Conservation (phyloP, 1,140 invertebrate species). For the Aporrectodea caliginosa region DNA sequence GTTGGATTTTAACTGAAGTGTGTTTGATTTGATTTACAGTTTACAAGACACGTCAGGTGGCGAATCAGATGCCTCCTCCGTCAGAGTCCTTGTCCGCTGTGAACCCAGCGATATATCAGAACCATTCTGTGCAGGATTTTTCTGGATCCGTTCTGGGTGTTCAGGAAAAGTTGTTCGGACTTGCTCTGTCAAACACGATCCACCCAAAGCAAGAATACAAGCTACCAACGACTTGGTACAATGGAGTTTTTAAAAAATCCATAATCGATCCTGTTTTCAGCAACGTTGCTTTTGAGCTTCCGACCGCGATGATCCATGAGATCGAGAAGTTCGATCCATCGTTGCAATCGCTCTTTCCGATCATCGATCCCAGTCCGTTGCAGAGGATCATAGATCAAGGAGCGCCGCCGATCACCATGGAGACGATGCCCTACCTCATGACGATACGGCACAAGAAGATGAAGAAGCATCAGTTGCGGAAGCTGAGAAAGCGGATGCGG, state of each 20-base stretch:
- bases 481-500: background rate
- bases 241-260: background rate
- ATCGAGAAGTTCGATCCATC: background rate
- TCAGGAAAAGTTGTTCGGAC: too few species aligned
- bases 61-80: too few species aligned
- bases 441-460: conserved; percentile 12
- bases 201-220: background rate
- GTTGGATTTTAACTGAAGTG: too few species aligned
- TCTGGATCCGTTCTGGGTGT: too few species aligned
- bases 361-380: background rate
- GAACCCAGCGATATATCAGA: too few species aligned
- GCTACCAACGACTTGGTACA: background rate
- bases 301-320: background rate
- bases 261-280: background rate
- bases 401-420: background rate
- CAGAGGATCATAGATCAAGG: background rate
- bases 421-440: background rate
- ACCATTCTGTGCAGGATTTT: too few species aligned
- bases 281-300: background rate
- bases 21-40: too few species aligned
- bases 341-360: background rate
- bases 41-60: too few species aligned
- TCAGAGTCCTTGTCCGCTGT: too few species aligned
- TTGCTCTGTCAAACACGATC: too few species aligned
- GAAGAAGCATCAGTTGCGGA: conserved; percentile 17